Conservation (phyloP, 2,888 invertebrate species). For the Electrophaes corylata region DNA sequence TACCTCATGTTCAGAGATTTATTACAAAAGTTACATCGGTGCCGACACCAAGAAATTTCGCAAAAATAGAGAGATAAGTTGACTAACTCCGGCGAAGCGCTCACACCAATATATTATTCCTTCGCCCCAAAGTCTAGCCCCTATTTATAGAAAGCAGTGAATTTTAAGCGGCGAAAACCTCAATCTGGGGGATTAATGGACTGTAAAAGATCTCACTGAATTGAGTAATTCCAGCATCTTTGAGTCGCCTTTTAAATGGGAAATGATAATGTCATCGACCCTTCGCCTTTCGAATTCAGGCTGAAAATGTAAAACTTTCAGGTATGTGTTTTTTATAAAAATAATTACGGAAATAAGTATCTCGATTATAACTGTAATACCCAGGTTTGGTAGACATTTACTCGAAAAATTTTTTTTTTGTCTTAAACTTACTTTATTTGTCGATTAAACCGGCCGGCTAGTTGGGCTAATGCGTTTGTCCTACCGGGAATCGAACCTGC, state of each 20-base stretch:
- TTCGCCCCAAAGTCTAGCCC: constrained; percentile 46
- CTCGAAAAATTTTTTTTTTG: too few species aligned
- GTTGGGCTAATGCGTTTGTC: too few species aligned
- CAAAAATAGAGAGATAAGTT: constrained; percentile 32
- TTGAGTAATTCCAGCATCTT: constrained; percentile 68
- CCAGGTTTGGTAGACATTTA: too few species aligned
- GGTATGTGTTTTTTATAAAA: background rate
- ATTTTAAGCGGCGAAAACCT: constrained; percentile 61
- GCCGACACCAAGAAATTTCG: constrained; percentile 26
- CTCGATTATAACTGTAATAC: too few species aligned
- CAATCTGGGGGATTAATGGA: constrained; percentile 77
- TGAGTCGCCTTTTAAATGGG: constrained; percentile 56
- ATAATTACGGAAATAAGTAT: too few species aligned
- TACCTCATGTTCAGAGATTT: constrained; percentile 23
- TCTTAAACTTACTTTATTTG: too few species aligned
- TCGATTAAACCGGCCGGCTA: too few species aligned
- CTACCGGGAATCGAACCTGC: too few species aligned
- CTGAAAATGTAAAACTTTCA: background rate
- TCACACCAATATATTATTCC: constrained; percentile 37
- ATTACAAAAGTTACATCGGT: constrained; percentile 26
- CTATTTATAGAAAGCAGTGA: constrained; percentile 62
- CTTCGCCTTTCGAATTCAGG: constrained; percentile 2
- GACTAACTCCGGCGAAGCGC: constrained; percentile 20
- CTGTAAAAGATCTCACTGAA: constrained; percentile 75
- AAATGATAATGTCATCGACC: constrained; percentile 61